phyloP scores from a whole-genome alignment of 2,113 vertebrate species.

The Sphaerodactylus townsendi region DNA sequence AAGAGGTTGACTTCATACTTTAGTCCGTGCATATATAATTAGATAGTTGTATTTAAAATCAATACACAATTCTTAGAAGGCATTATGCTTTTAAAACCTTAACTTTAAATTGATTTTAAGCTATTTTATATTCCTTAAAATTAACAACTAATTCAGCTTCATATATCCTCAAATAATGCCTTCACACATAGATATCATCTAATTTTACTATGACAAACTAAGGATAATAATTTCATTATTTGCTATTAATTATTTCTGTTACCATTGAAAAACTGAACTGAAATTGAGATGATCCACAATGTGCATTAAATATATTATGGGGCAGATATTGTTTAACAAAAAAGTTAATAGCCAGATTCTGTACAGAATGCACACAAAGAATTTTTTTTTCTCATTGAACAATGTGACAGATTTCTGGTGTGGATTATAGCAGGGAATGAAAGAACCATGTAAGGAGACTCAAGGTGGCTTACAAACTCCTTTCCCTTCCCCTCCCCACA shows the following conservation, averaged over 20 bases:
- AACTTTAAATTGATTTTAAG: constrained; percentile 86
- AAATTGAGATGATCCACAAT: background rate
- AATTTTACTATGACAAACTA: constrained; percentile 54
- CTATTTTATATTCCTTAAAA: constrained; percentile 83
- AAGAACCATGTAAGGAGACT: no score
- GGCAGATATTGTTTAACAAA: background rate
- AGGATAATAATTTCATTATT: constrained; percentile 27
- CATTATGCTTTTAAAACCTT: constrained; percentile 84
- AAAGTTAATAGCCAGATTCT: background rate
- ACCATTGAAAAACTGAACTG: constrained; percentile 10
- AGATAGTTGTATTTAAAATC: constrained; percentile 87
- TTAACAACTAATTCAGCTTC: constrained; percentile 78
- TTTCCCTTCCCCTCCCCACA: no score
- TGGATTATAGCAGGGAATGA: background rate
- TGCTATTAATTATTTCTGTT: constrained; percentile 45
- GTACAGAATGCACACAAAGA: background rate
- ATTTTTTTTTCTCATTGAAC: background rate
- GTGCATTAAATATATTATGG: background rate
- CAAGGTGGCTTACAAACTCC: no score
- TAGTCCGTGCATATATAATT: constrained; percentile 83
- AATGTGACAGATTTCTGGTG: background rate
- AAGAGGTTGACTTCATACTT: constrained; percentile 85
- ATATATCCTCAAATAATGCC: constrained; percentile 70
- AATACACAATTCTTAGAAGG: constrained; percentile 84
- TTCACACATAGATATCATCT: constrained; percentile 43